Percentiles rank a stretch among this genome's conserved stretches.
phyloP scores from a whole-genome alignment of 1,140 invertebrate species.

The Probaryconus sp. region DNA sequence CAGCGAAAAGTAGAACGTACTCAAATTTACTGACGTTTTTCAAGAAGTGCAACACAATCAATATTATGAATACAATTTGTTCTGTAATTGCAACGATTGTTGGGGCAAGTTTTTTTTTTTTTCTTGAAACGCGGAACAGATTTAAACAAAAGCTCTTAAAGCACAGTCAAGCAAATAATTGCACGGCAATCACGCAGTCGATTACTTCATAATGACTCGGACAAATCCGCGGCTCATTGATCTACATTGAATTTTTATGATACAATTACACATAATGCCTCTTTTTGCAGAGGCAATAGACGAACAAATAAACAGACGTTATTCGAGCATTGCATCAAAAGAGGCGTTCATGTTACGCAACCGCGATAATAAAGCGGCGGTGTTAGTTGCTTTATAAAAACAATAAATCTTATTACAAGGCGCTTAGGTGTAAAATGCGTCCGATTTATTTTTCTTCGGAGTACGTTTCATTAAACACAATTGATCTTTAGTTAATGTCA shows the following conservation, averaged over 20 bases:
- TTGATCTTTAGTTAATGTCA: constrained; percentile 33
- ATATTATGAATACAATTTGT: constrained; percentile 35
- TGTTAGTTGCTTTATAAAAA: constrained; percentile 34
- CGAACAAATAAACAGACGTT: constrained; percentile 7
- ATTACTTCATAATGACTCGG: constrained; percentile 48
- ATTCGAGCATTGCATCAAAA: constrained; percentile 20
- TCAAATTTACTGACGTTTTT: constrained; percentile 38
- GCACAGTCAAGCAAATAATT: constrained; percentile 28
- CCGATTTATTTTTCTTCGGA: constrained; percentile 32
- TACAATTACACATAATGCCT: constrained; percentile 22
- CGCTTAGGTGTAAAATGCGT: constrained; percentile 41
- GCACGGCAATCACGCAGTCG: constrained; percentile 17
- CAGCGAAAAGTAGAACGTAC: constrained; percentile 32
- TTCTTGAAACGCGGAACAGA: constrained; percentile 14
- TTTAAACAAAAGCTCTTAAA: constrained; percentile 40
- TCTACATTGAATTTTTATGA: constrained; percentile 40
- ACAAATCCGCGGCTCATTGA: constrained; percentile 40
- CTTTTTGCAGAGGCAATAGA: constrained; percentile 7
- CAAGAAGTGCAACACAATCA: constrained; percentile 24
- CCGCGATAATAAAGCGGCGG: constrained; percentile 5
- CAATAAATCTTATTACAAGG: constrained; percentile 42
- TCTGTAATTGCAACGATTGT: constrained; percentile 33
- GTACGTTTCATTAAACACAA: constrained; percentile 39
- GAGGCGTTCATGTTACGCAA: constrained; percentile 18
- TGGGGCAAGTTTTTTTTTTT: constrained; percentile 14